These are phyloP conservation scores for Lindbergichthys nudifrons DNA, from an alignment of 2,797 vertebrate species.

Conservation along the genomic window DNA sequence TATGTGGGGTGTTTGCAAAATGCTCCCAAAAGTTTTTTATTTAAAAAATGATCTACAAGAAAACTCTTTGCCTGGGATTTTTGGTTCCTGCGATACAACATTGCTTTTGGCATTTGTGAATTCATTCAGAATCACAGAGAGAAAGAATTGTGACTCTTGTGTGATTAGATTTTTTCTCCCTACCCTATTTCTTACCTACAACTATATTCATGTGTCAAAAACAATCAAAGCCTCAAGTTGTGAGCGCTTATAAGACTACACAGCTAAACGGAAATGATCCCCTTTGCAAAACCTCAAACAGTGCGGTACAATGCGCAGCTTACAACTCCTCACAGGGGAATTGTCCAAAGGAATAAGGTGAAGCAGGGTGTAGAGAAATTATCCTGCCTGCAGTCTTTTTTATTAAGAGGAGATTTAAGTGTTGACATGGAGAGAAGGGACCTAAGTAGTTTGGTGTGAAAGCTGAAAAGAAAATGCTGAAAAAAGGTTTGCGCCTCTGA, in stretches of 20 bases:
- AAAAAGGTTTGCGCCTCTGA: slow-evolving; percentile 23
- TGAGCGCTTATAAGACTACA: slow-evolving; percentile 18
- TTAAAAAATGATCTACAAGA: not conserved
- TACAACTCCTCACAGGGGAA: slow-evolving; percentile 56
- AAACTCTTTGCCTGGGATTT: not conserved
- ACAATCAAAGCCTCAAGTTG: slow-evolving; percentile 39
- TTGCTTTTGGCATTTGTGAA: not conserved
- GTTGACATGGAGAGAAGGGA: slow-evolving; percentile 34
- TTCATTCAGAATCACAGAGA: not conserved
- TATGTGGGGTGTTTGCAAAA: not conserved
- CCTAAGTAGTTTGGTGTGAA: slow-evolving; percentile 15
- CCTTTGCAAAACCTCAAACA: slow-evolving; percentile 33
- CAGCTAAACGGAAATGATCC: slow-evolving; percentile 35
- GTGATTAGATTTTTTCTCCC: not conserved
- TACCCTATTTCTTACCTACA: slow-evolving; percentile 17
- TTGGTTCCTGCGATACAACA: not conserved
- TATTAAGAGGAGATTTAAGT: slow-evolving; percentile 37
- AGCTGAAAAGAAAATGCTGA: slow-evolving; percentile 6
- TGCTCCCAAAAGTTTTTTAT: not conserved
- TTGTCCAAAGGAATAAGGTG: slow-evolving; percentile 51
- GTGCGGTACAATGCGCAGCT: slow-evolving; percentile 61
- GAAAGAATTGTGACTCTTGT: not conserved
- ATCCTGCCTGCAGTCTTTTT: slow-evolving; percentile 37
- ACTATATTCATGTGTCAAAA: slow-evolving; percentile 50
- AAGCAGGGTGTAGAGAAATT: slow-evolving; percentile 39